Base-by-base conservation (phyloP, 1,140 invertebrate species). In the Sminthurinus signatus region DNA sequence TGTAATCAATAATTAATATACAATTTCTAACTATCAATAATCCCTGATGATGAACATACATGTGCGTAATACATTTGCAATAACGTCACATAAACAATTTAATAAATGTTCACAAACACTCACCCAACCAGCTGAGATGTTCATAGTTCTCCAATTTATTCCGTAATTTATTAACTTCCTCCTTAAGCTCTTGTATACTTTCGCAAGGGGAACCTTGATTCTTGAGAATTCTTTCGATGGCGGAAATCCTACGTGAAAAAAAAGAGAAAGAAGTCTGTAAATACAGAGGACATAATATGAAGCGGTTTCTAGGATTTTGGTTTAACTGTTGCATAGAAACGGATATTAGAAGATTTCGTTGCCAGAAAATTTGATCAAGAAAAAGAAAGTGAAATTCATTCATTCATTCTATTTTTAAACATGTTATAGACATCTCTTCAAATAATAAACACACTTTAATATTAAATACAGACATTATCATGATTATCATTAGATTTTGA, bases 101-200 rank as follows among this genome's bases (percentile, higher is more conserved):
- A n/a, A n/a, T n/a, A n/a, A n/a, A n/a, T n/a, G n/a, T n/a, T n/a
- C n/a, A 74, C 73, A 75, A 68, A 61, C 50, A 43, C 32, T 19
- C 75, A 82, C 86, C 85, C 55, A 87, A 75, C 85, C 85, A 87
- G 73, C 83, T 86, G 60, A 87, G 78, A 73, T 84, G 84, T 71
- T 86, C 84, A 27, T 84, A 81, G 44, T 84, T 85, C 75, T 87
- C 84, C 60, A 87, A 76, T 74, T 85, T 86, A 67, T 82, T 80
- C 68, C 82, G 81, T 70, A 88, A 84, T 43, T 77, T 76, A 65
- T 85, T 82, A 23, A 87, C 83, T 74, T 86, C 83, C 39, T 75
- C 75, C 72, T 84, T 82, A 25, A 88, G 79, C 64, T 86, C 84
- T 60, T 79, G 74, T 21, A 88, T 80, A 46, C 46, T 64, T 27